Conservation (phyloP, 1,140 invertebrate species). For the Ectropis grisescens region DNA sequence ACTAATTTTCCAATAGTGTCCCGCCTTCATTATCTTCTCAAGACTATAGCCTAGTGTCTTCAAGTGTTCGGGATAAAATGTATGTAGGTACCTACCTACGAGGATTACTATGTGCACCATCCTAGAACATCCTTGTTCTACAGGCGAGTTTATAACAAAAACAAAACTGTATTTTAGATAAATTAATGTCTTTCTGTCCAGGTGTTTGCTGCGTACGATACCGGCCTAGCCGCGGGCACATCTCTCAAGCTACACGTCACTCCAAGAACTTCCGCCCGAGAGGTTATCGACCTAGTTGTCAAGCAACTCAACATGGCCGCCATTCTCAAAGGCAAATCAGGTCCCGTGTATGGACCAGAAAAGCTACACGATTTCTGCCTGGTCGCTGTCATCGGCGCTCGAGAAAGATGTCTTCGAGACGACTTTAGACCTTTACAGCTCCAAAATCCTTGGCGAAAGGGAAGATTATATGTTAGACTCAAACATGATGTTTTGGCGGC, state of each 20-base stretch:
- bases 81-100: no score
- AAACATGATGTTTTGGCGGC: constrained; percentile 91
- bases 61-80: no score
- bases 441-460: constrained; percentile 96
- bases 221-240: constrained; percentile 90
- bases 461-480: constrained; percentile 89
- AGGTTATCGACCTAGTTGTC: constrained; percentile 94
- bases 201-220: constrained; percentile 96
- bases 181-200: constrained; percentile 69
- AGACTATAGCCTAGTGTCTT: no score
- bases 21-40: no score
- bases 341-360: constrained; percentile 86
- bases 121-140: no score
- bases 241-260: constrained; percentile 94
- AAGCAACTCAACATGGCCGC: constrained; percentile 95
- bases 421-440: constrained; percentile 93
- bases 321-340: constrained; percentile 85
- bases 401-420: constrained; percentile 91
- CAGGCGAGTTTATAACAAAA: no score
- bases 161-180: no score
- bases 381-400: constrained; percentile 92
- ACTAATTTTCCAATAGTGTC: no score
- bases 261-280: constrained; percentile 88
- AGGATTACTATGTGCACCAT: no score
- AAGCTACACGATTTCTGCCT: constrained; percentile 90